phyloP scores from a whole-genome alignment of 2,113 vertebrate species.

The Paramormyrops kingsleyae region DNA sequence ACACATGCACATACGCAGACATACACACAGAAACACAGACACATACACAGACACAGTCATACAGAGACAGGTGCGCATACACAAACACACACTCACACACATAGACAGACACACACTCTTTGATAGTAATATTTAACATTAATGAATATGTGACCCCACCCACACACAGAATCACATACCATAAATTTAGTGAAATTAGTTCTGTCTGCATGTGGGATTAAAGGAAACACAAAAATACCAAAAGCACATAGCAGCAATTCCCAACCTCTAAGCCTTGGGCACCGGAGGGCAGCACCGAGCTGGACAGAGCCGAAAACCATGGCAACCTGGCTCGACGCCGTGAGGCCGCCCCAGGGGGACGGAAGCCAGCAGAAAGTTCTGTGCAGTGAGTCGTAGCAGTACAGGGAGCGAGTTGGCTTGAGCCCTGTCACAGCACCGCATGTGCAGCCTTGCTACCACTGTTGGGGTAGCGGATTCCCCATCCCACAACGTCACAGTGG shows the following conservation, averaged over 20 bases:
- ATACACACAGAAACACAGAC: neutral
- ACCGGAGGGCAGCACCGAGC: neutral
- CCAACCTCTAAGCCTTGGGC: neutral
- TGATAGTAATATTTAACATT: constrained; percentile 50
- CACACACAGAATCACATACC: constrained; percentile 43
- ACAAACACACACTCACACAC: neutral
- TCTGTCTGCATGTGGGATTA: constrained; percentile 14
- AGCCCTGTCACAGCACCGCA: neutral
- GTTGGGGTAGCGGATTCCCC: neutral
- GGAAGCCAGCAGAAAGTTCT: neutral
- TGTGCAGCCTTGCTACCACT: neutral
- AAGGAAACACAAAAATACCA: neutral
- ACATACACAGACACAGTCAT: too few species aligned
- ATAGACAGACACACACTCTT: neutral
- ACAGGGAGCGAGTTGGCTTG: neutral
- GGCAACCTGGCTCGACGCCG: neutral
- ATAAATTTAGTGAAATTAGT: constrained; percentile 34
- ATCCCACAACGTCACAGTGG: neutral
- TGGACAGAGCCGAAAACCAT: neutral
- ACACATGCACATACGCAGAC: neutral
- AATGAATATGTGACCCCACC: constrained; percentile 45
- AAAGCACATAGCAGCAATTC: neutral
- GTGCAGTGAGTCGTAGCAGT: neutral
- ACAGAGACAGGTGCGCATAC: too few species aligned
- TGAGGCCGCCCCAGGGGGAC: neutral